A percentile compares a stretch with the other conserved stretches of the same genome.
Evolutionary conservation across 2,113 vertebrate species (phyloP).

Genomic region (Leptobrachium ailaonicum): DNA sequence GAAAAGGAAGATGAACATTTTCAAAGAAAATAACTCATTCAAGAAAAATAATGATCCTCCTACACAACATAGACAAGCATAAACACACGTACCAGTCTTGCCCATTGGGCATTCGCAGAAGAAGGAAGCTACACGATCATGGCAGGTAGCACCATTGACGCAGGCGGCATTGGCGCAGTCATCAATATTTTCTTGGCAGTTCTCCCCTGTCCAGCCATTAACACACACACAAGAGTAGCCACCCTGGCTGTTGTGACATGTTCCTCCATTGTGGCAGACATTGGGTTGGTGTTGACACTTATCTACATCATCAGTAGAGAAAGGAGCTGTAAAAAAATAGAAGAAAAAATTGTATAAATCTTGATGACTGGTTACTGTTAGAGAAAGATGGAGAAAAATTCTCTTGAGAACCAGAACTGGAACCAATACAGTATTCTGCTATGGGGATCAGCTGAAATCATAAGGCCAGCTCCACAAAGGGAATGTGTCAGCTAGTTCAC

Average conservation of each 20-base stretch:
- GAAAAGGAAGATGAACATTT: background rate
- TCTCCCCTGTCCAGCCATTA: too few relatives aligned
- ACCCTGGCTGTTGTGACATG: conserved; percentile 93
- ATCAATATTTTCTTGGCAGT: too few relatives aligned
- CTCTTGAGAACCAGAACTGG: too few relatives aligned
- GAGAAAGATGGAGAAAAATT: too few relatives aligned
- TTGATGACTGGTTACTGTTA: too few relatives aligned
- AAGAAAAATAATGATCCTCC: background rate
- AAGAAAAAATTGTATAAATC: background rate
- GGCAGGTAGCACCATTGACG: too few relatives aligned
- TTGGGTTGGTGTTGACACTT: conserved; percentile 97
- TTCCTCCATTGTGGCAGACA: conserved; percentile 94
- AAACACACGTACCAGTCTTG: conserved; percentile 86
- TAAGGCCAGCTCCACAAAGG: too few relatives aligned
- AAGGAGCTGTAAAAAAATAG: conserved; percentile 76
- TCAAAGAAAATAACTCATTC: background rate
- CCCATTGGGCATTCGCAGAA: conserved; percentile 95
- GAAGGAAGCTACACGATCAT: conserved; percentile 72
- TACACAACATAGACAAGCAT: background rate
- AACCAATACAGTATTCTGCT: too few relatives aligned
- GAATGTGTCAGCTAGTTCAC: too few relatives aligned
- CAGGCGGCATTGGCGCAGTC: too few relatives aligned
- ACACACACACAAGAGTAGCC: conserved; percentile 88
- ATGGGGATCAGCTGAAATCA: too few relatives aligned
- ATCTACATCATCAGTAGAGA: conserved; percentile 95